Evolutionary conservation across 53 echinoderm and acorn worm species (phyloP).

Genomic region (Patiria pectinifera): DNA sequence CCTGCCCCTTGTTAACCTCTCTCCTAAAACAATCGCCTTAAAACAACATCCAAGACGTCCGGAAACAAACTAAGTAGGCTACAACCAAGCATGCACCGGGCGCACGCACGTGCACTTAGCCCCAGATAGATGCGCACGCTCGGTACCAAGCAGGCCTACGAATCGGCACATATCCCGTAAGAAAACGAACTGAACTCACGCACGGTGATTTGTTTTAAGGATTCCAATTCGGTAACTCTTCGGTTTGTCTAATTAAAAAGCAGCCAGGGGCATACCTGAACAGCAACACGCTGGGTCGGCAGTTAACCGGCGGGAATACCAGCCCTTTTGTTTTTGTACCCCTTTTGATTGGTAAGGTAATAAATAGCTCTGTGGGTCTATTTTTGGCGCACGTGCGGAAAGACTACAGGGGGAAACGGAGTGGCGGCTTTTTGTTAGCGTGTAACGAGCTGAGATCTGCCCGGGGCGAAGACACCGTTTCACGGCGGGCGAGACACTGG

Average conservation of each 20-base stretch:
- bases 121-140: neutral
- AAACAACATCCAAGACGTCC: slow-evolving; percentile 14
- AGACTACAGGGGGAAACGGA: neutral
- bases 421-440: slow-evolving; percentile 6
- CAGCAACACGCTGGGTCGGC: slow-evolving; percentile 31
- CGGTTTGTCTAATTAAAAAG: slow-evolving; percentile 53
- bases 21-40: slow-evolving; percentile 42
- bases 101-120: neutral
- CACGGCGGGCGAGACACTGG: neutral
- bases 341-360: neutral
- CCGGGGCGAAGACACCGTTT: slow-evolving; percentile 2
- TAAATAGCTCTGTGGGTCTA: neutral
- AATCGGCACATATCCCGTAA: neutral
- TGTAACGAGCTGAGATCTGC: slow-evolving; percentile 8
- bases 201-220: slow-evolving; percentile 39
- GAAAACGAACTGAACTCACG: neutral
- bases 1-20: slow-evolving; percentile 41
- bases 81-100: neutral
- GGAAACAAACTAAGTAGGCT: slow-evolving; percentile 15
- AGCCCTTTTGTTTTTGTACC: slow-evolving; percentile 29
- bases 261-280: slow-evolving; percentile 18
- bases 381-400: slow-evolving; percentile 30
- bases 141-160: neutral
- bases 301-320: slow-evolving; percentile 6
- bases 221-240: slow-evolving; percentile 9